Conservation (phyloP, 2,113 vertebrate species). For the Chitala chitala region DNA sequence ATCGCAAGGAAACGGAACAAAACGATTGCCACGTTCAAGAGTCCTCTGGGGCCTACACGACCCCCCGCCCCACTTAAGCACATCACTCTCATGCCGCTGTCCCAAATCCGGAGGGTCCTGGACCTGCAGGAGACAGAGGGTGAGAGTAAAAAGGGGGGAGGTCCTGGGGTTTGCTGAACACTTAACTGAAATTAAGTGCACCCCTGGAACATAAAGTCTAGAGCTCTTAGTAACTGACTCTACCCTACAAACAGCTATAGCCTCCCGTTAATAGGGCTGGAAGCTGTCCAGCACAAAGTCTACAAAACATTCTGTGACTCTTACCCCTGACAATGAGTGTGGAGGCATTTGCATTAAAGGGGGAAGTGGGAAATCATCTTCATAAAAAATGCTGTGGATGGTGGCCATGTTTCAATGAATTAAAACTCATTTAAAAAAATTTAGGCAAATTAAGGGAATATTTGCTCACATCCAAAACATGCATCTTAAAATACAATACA, state of each 20-base stretch:
- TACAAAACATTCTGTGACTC: no score
- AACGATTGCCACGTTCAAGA: constrained; percentile 87
- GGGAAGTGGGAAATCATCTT: background rate
- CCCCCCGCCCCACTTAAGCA: constrained; percentile 89
- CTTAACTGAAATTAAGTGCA: no score
- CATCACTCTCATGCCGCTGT: constrained; percentile 90
- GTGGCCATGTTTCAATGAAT: background rate
- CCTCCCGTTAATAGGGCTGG: no score
- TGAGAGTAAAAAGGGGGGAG: constrained; percentile 51
- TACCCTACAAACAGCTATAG: no score
- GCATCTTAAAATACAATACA: no score
- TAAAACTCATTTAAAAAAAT: background rate
- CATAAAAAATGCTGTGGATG: background rate
- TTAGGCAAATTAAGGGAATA: background rate
- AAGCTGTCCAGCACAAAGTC: no score
- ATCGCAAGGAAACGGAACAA: constrained; percentile 96
- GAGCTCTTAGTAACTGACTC: no score
- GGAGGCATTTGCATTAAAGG: no score
- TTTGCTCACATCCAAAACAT: no score
- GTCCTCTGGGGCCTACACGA: constrained; percentile 79
- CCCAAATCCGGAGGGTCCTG: constrained; percentile 91
- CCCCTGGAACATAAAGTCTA: no score
- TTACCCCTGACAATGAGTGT: no score
- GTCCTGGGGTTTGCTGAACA: no score
- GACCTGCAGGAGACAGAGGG: constrained; percentile 94